Evolutionary conservation across 2,797 vertebrate genomes (phyloP), one percentile per base, ranked within the genome.

Genomic region (Vultur gryphus): DNA sequence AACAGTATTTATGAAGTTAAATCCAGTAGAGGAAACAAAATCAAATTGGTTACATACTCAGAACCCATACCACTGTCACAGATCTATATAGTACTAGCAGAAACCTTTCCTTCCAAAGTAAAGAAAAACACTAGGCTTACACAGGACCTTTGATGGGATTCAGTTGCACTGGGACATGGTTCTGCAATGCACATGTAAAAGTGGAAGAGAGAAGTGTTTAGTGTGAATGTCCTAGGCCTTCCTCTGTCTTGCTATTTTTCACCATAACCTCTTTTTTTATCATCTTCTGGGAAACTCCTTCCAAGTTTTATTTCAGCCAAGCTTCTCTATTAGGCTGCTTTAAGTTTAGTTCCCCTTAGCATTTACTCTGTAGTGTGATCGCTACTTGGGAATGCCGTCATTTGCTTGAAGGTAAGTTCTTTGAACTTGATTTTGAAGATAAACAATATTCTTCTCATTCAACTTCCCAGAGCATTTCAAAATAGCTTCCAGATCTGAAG

Each of bases 401-500:
- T 84, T 93, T 92, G 93, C 92, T 97, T 77, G 61, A 90, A 96
- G 86, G 86, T 93, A 95, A 90, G 78, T 77, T 85, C 86, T 92
- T 95, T 93, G 84, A 92, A 94, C 78, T 78, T 91, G 70, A 84
- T 95, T 93, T 95, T 87, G 64, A 89, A 96, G 93, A 90, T 90
- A 95, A 93, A 92, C 9, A 61, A 73, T 94, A 89, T 78, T 95
- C n/a, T 79, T 95, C 84, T 73, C 52, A 83, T 83, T 92, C 75
- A 89, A 8, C 61, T 93, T 94, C 70, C 75, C 61, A 66, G 80
- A 82, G 24, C 37, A 48, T 86, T 94, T 89, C 70, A 90, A 95
- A 95, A 95, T 87, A 95, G 55, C 75, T 95, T 95, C 78, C 93
- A 94, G 95, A 95, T 77, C 75, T 95, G 84, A 95, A 92, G 61